A percentile compares a stretch with the other conserved stretches of the same genome.
These are phyloP conservation scores for Melanostoma scalare DNA, from an alignment of 2,888 invertebrate species.

Conservation along the genomic window DNA sequence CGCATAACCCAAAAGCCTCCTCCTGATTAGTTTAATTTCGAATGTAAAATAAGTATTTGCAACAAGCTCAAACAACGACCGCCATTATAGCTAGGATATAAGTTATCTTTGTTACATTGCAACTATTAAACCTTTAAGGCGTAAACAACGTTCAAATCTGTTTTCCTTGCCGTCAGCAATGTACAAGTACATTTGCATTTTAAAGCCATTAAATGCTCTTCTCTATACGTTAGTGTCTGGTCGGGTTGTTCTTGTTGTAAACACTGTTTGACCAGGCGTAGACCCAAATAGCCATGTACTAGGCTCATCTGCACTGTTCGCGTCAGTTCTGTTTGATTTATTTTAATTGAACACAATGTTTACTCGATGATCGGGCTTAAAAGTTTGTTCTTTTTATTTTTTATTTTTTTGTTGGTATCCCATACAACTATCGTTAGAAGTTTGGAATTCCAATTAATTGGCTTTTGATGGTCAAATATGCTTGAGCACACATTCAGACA, in stretches of 20 bases:
- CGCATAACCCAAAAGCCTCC: too few species aligned
- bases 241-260: constrained; percentile 16
- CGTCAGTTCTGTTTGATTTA: constrained; percentile 62
- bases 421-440: constrained; percentile 11
- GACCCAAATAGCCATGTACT: constrained; percentile 35
- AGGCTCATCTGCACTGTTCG: constrained; percentile 28
- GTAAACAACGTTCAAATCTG: constrained; percentile 8
- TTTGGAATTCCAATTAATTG: constrained; percentile 68
- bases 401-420: not conserved
- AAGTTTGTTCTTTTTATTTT: constrained; percentile 25
- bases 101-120: not conserved
- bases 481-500: constrained; percentile 23
- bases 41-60: too few species aligned
- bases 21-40: too few species aligned
- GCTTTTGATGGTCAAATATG: constrained; percentile 67
- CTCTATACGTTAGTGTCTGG: constrained; percentile 17
- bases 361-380: constrained; percentile 42
- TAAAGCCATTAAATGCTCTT: constrained; percentile 33
- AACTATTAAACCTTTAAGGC: constrained; percentile 3
- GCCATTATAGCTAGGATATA: too few species aligned
- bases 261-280: constrained; percentile 33
- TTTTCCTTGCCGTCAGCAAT: constrained; percentile 1
- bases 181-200: constrained; percentile 34
- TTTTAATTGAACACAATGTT: constrained; percentile 65
- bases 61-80: too few species aligned